Base-by-base conservation (phyloP, 2,113 vertebrate species). In the Sorex araneus region DNA sequence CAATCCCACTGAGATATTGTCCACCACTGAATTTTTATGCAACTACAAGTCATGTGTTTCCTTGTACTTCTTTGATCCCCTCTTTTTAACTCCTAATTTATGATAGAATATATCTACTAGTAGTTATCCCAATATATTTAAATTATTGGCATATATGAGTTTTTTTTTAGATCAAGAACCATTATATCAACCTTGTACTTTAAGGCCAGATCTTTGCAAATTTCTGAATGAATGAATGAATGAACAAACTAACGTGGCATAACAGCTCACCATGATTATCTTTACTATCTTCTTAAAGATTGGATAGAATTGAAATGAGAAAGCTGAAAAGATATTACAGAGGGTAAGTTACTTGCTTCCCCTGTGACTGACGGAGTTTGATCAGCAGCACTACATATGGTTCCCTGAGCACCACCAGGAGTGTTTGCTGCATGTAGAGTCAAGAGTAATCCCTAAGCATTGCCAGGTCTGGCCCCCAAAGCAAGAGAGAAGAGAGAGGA, bases 41-140 rank as follows among this genome's bases (percentile, higher is more conserved):
- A 45, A 19, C 23, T 13, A 75, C 40, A 81, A 13, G 23, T 9
- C 18, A 19, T 13, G 40, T 2, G 47, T 47, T 84, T n/a, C 54
- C 76, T 27, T 64, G 70, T 78, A 32, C 3, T 66, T 54, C 43
- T 88, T 67, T 11, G n/a, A 40, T 12, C 13, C 8, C 87, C 23
- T 60, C 89, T 94, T 34, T 43, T 93, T 81, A 8, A 92, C 15
- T 2, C 13, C 47, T 90, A 43, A 40, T 76, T 63, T 4, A 43
- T 87, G 76, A 8, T 76, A 75, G 64, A 92, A 54, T 54, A 36
- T 63, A 21, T 79, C 16, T 76, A 70, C 18, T 70, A 70, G 6
- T n/a, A 70, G 2, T 32, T 73, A 40, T 23, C 15, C 10, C 6
- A 2, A 32, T 3, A 70, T 70, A 80, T 80, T 84, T 90, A 85